Percentiles rank a stretch among this genome's conserved stretches.
These are phyloP conservation scores for Ceuthmochares aereus DNA, from an alignment of 2,113 vertebrate genomes.

Conservation along the genomic window DNA sequence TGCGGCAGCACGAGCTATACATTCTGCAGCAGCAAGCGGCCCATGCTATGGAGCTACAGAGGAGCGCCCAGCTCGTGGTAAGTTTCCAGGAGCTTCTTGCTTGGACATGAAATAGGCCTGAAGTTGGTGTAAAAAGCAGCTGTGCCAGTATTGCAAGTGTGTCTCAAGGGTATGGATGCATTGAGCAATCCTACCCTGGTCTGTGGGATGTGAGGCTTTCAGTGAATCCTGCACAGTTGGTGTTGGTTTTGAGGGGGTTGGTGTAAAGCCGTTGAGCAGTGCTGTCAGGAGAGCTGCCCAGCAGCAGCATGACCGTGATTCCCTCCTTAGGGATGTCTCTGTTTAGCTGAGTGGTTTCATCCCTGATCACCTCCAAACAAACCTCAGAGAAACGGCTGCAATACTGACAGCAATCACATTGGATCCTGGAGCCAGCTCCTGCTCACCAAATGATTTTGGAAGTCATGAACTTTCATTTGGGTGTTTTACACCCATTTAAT, in stretches of 20 bases:
- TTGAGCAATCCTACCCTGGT: background rate
- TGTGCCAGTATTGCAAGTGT: background rate
- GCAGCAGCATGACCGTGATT: background rate
- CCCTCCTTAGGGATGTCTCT: background rate
- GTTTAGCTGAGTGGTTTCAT: background rate
- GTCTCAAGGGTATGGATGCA: background rate
- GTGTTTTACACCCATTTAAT: background rate
- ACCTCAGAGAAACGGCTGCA: background rate
- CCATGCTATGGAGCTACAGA: conserved; percentile 94
- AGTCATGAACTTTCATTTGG: background rate
- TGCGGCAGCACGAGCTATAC: conserved; percentile 93
- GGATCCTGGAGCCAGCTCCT: background rate
- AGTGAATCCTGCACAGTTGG: background rate
- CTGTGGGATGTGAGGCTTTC: background rate
- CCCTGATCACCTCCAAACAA: background rate
- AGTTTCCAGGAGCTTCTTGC: background rate
- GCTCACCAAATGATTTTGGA: background rate
- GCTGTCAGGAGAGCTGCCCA: background rate
- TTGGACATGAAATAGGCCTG: background rate
- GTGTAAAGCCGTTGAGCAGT: background rate
- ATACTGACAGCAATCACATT: background rate
- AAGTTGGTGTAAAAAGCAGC: background rate
- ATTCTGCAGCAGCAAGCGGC: conserved; percentile 97
- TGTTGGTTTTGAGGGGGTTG: background rate
- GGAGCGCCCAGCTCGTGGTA: conserved; percentile 90